Evolutionary conservation across 2,113 vertebrate species (phyloP).

Genomic region (Salvelinus sp.): DNA sequence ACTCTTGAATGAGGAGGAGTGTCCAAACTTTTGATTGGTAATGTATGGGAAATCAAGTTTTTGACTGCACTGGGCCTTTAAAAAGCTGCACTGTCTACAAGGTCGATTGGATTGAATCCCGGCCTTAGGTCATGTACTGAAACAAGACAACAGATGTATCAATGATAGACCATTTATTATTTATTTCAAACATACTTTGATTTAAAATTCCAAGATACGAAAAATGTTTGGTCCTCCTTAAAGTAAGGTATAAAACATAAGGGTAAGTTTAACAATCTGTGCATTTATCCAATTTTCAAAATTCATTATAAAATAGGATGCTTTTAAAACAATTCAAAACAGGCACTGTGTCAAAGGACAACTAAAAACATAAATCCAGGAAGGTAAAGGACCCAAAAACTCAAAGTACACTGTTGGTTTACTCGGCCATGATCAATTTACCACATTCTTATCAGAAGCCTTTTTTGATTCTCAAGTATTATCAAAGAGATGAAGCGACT

Average conservation of each 20-base stretch:
- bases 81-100: too few relatives aligned
- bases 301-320: conserved; percentile 20
- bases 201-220: conserved; percentile 4
- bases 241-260: conserved; percentile 8
- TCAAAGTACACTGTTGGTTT: background rate
- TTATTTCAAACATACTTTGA: conserved; percentile 21
- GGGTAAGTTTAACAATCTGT: background rate
- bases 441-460: background rate
- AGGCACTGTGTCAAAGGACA: conserved; percentile 11
- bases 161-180: conserved; percentile 28
- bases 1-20: too few relatives aligned
- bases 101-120: too few relatives aligned
- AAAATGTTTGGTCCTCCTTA: conserved; percentile 3
- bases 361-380: background rate
- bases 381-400: background rate
- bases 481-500: background rate
- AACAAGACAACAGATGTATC: conserved; percentile 1
- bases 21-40: too few relatives aligned
- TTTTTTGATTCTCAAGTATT: background rate
- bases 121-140: background rate
- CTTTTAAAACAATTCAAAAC: conserved; percentile 25
- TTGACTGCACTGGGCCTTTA: too few relatives aligned
- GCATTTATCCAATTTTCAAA: conserved; percentile 1
- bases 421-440: background rate
- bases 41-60: too few relatives aligned